Evolutionary conservation across 2,113 vertebrate genomes (phyloP), one percentile per base, ranked within the genome.

Genomic region (Hassar affinis): DNA sequence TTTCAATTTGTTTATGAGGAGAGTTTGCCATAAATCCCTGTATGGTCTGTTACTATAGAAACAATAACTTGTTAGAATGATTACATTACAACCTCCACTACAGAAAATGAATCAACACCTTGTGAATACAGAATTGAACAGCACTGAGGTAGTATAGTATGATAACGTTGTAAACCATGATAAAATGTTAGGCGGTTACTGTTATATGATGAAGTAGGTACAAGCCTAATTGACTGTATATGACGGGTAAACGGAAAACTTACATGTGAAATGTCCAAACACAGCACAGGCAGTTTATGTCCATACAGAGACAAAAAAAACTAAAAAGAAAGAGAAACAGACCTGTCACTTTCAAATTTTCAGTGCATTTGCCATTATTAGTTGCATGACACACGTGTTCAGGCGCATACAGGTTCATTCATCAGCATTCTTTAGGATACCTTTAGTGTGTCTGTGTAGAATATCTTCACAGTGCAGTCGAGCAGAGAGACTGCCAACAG

Each of bases 221-320:
- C 38, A 71, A 38, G 30, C 3, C 18, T 22, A 25, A 30, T 18
- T 30, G 12, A 51, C 45, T 10, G 15, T 20, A 4, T 8, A 72
- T 3, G 22, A 71, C 42, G n/a, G 38, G 12, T 17, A 27, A n/a
- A 30, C 38, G 27, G n/a, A 49, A 38, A 51, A 38, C 97, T 98
- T 93, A 99, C 97, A 1, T 95, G 95, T 57, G 95, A 96, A 87
- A 99, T 98, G 89, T 99, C 98, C 96, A 99, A 94, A 85, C 97
- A 98, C 1, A 99, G 94, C 14, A 99, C 97, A 0, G 97, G 98
- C 82, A 99, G 93, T 92, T 99, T 99, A 93, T 99, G 97, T 93
- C 98, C 98, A 68, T 99, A 99, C 7, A 99, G 92, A 38, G 97
- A 98, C 81, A 99, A 92, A 90, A 97, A 99, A 92, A 99, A 99